phyloP scores from a whole-genome alignment of 2,888 invertebrate species.

The Rhingia campestris region DNA sequence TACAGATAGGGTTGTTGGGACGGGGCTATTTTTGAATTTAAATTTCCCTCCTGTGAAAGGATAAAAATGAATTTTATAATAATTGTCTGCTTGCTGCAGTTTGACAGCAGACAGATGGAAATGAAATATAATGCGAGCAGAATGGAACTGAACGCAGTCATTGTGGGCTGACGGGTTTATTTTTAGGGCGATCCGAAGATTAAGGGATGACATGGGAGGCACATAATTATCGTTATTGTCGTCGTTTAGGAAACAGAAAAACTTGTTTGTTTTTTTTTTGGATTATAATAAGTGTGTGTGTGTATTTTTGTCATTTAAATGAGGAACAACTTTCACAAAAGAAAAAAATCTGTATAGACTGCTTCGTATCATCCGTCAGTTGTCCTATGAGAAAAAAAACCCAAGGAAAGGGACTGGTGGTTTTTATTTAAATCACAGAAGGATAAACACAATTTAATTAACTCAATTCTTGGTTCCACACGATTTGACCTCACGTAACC shows the following conservation, averaged over 20 bases:
- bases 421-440: neutral
- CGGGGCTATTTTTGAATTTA: slow-evolving; percentile 22
- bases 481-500: neutral
- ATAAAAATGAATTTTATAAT: slow-evolving; percentile 14
- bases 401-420: neutral
- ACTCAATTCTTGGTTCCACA: neutral
- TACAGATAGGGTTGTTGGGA: slow-evolving; percentile 7
- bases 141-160: slow-evolving; percentile 23
- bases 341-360: too few species aligned
- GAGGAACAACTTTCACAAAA: too few species aligned
- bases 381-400: too few species aligned
- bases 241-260: neutral
- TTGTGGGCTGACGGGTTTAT: neutral
- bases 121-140: slow-evolving; percentile 25
- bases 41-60: slow-evolving; percentile 6
- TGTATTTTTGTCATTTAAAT: too few species aligned
- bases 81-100: slow-evolving; percentile 24
- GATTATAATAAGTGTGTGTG: too few species aligned
- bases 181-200: neutral
- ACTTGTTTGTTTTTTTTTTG: too few species aligned
- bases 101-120: slow-evolving; percentile 37
- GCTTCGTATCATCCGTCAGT: too few species aligned
- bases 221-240: neutral
- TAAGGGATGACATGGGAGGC: neutral
- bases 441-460: slow-evolving; percentile 2